These are phyloP conservation scores for Periphyllus acericola DNA, from an alignment of 2,888 invertebrate genomes.

Conservation along the genomic window DNA sequence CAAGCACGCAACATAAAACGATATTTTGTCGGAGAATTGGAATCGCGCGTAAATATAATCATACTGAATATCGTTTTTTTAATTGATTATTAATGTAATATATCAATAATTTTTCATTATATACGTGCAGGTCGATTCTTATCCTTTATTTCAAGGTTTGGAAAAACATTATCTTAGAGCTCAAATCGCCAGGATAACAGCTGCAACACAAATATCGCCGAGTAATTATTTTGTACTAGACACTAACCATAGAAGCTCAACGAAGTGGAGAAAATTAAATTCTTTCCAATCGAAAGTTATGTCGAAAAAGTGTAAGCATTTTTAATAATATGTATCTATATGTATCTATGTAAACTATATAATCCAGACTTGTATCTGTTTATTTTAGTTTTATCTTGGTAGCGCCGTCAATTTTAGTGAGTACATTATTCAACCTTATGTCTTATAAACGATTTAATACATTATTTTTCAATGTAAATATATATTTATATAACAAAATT, in stretches of 20 bases:
- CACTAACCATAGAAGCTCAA: background rate
- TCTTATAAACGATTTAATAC: too few relatives aligned
- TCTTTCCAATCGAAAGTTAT: slow-evolving; percentile 9
- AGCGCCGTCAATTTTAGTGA: too few relatives aligned
- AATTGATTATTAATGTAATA: background rate
- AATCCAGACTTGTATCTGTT: too few relatives aligned
- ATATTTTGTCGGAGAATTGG: slow-evolving; percentile 82
- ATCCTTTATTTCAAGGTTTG: slow-evolving; percentile 84
- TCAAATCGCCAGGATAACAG: slow-evolving; percentile 85
- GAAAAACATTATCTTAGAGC: slow-evolving; percentile 86
- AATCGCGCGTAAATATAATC: slow-evolving; percentile 72
- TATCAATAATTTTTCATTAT: background rate
- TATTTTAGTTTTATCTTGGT: too few relatives aligned
- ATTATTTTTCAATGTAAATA: too few relatives aligned
- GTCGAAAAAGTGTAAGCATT: slow-evolving; percentile 28
- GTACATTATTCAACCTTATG: too few relatives aligned
- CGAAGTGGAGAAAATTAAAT: background rate
- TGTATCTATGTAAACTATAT: too few relatives aligned
- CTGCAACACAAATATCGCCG: slow-evolving; percentile 84
- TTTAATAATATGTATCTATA: too few relatives aligned
- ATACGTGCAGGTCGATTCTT: slow-evolving; percentile 72
- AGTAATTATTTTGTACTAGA: slow-evolving; percentile 69
- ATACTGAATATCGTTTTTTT: background rate
- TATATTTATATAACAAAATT: too few relatives aligned
- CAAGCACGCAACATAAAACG: slow-evolving; percentile 78